phyloP scores from a whole-genome alignment of 2,113 vertebrate genomes.

The Cepphus grylle region DNA sequence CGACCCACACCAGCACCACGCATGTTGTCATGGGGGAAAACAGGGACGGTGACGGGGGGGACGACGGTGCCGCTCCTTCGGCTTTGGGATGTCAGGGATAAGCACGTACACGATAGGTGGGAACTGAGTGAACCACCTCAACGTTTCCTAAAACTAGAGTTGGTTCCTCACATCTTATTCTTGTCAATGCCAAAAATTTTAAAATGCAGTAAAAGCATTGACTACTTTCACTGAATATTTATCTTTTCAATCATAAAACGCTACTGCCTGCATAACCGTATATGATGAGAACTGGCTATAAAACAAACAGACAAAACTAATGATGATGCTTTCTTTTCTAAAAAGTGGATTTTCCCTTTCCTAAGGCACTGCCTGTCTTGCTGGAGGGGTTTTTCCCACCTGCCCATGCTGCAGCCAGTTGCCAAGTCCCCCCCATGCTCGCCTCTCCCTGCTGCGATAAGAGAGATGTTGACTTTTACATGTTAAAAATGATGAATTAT shows the following conservation, averaged over 20 bases:
- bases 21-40: neutral
- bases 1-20: neutral
- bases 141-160: neutral
- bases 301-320: neutral
- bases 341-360: neutral
- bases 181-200: too few species aligned
- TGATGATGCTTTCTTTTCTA: neutral
- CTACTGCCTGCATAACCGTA: neutral
- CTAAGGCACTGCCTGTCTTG: neutral
- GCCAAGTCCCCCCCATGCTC: neutral
- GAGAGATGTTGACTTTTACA: neutral
- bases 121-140: neutral
- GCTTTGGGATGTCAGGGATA: neutral
- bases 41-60: neutral
- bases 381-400: neutral
- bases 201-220: neutral
- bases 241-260: neutral
- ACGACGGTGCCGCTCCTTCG: accelerated
- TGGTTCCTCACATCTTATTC: neutral
- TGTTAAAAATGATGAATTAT: neutral
- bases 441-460: neutral
- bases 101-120: neutral
- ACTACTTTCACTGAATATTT: neutral
- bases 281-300: neutral
- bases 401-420: neutral